Percentiles rank a stretch among this genome's conserved stretches.
Evolutionary conservation across 2,113 vertebrate species (phyloP).

Genomic region (Seriola dumerili): DNA sequence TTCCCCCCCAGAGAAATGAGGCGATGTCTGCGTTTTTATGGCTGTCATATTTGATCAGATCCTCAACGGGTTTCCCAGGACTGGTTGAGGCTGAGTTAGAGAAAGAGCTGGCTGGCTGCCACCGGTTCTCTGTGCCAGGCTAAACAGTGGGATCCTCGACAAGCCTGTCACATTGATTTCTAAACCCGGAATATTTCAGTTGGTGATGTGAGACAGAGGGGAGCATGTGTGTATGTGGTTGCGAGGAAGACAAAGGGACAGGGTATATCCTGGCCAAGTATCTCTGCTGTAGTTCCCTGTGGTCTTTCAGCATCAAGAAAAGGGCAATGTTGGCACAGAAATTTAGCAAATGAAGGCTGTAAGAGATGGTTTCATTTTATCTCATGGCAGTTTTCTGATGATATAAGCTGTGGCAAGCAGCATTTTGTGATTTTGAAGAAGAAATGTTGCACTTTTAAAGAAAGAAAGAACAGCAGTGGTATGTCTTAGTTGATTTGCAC

Average conservation of each 20-base stretch:
- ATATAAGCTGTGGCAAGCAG: background rate
- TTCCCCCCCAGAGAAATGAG: constrained; percentile 64
- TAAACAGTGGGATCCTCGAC: constrained; percentile 79
- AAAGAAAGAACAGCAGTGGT: background rate
- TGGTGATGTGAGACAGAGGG: constrained; percentile 63
- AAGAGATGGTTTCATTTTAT: constrained; percentile 25
- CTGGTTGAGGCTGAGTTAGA: constrained; percentile 55
- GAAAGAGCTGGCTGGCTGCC: constrained; percentile 74
- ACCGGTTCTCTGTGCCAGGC: constrained; percentile 74
- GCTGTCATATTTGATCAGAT: constrained; percentile 85
- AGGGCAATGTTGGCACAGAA: constrained; percentile 31
- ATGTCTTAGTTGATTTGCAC: constrained; percentile 22
- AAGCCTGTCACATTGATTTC: constrained; percentile 83
- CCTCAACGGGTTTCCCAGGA: constrained; percentile 77
- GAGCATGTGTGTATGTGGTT: constrained; percentile 57
- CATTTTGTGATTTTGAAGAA: constrained; percentile 1
- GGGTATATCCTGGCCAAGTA: constrained; percentile 59
- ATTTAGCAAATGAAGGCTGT: constrained; percentile 28
- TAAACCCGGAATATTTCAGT: constrained; percentile 73
- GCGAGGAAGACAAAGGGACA: constrained; percentile 57
- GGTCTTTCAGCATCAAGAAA: constrained; percentile 38
- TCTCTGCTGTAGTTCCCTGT: constrained; percentile 48
- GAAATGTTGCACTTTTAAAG: constrained; percentile 1
- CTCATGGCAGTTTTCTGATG: constrained; percentile 8
- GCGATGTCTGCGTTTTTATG: constrained; percentile 77